Evolutionary conservation across 2,797 vertebrate species (phyloP), one percentile per base, ranked within the genome.

Genomic region (Spea hammondii): DNA sequence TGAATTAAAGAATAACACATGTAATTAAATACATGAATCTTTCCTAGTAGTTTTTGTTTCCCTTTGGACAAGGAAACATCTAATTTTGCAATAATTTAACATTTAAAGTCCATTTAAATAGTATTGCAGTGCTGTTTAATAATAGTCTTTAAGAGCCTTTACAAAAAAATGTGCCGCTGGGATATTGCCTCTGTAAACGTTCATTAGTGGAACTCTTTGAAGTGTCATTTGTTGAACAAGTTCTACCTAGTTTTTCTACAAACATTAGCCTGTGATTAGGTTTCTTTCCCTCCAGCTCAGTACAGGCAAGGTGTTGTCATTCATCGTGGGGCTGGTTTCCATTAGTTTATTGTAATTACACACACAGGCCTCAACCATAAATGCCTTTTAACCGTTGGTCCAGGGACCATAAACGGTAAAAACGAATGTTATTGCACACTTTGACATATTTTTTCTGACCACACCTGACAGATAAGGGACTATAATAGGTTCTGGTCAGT

Each of bases 201-300:
- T 66, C 14, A n/a, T 54, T 65, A 55, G 9, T 44, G 7, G 53
- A 60, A 53, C 65, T 65, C 57, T 71, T 76, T 80, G 67, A 76
- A 70, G 72, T 70, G 53, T 74, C 44, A 71, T 76, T 79, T 80
- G 72, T 55, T 71, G 54, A 80, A 80, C 79, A 70, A 70, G 72
- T 66, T 76, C 59, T 17, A 12, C 60, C 51, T 71, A 50, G 49
- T 75, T 74, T 65, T 70, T 65, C 67, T 69, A 47, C 45, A 55
- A 68, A 60, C 14, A 69, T 48, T 12, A 57, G 54, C 46, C 57
- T 50, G 6, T 74, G 55, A 49, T 66, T 65, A 57, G 59, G 50
- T 45, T 79, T 62, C 57, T 65, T 14, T 50, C 78, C 72, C n/a
- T n/a, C 32, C 57, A 53, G 78, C 72, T 53, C 32, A 46, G 6